These are phyloP conservation scores for Cephus pygmeus DNA, from an alignment of 2,888 invertebrate genomes.

Conservation along the genomic window DNA sequence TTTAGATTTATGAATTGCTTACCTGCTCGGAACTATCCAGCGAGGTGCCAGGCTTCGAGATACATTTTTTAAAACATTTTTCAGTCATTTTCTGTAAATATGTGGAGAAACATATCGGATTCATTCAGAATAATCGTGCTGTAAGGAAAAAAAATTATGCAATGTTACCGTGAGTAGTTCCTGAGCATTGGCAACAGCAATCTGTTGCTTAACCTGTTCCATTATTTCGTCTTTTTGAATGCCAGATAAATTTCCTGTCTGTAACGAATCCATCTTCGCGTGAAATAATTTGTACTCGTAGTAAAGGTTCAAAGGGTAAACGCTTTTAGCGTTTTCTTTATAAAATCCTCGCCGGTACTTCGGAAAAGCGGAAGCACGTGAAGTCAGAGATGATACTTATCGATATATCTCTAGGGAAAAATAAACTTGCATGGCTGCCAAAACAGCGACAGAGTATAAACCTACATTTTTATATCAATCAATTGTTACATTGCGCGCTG, in stretches of 20 bases:
- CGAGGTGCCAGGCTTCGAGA: slow-evolving; percentile 89
- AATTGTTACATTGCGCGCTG: neutral
- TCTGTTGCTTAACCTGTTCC: slow-evolving; percentile 95
- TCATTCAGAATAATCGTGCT: slow-evolving; percentile 28
- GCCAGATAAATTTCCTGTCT: slow-evolving; percentile 71
- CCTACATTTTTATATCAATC: neutral
- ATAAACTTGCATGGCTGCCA: neutral
- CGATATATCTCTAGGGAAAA: neutral
- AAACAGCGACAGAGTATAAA: neutral
- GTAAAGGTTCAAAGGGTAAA: neutral
- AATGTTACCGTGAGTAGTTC: slow-evolving; percentile 83
- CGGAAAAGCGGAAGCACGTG: slow-evolving; percentile 21
- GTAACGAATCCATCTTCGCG: slow-evolving; percentile 71
- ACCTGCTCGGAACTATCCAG: slow-evolving; percentile 89
- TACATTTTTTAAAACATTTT: slow-evolving; percentile 96
- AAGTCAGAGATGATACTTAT: slow-evolving; percentile 1
- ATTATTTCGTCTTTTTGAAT: slow-evolving; percentile 88
- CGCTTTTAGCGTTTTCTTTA: neutral
- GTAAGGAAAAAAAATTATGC: slow-evolving; percentile 30
- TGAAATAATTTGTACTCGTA: slow-evolving; percentile 29
- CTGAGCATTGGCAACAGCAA: slow-evolving; percentile 93
- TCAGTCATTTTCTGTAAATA: slow-evolving; percentile 90
- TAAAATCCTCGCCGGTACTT: neutral
- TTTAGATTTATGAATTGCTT: slow-evolving; percentile 27
- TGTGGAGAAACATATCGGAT: slow-evolving; percentile 13